Conservation (phyloP, 2,113 vertebrate genomes). For the Galbula dea region DNA sequence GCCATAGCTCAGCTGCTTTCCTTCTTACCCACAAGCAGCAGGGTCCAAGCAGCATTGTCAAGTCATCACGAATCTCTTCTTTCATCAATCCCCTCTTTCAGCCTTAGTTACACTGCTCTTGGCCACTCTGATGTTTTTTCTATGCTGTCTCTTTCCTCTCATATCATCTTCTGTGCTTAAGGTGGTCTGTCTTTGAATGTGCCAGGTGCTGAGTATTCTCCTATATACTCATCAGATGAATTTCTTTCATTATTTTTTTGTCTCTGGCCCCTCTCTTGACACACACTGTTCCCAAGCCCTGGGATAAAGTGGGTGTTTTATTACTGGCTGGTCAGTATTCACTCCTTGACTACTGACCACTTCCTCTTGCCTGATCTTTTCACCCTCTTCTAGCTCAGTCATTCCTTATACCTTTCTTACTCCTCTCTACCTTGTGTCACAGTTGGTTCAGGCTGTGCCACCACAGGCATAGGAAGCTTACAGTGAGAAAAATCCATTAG, state of each 20-base stretch:
- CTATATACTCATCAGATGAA: not conserved
- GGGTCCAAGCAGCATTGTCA: not conserved
- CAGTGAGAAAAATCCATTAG: not conserved
- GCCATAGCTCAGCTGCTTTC: not conserved
- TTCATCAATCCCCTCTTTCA: not conserved
- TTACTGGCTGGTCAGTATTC: no score
- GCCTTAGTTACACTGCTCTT: not conserved
- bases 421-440: not conserved
- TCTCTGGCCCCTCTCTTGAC: not conserved
- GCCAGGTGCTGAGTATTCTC: not conserved
- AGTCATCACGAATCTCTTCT: not conserved
- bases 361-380: not conserved
- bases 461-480: not conserved
- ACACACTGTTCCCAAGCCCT: not conserved
- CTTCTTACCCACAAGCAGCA: fast-evolving
- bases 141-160: not conserved
- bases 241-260: not conserved
- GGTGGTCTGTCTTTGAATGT: not conserved
- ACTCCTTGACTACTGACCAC: no score
- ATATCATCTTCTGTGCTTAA: not conserved
- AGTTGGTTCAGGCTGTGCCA: not conserved
- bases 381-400: not conserved
- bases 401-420: fast-evolving
- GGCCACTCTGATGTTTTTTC: not conserved
- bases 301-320: no score